phyloP scores from a whole-genome alignment of 2,113 vertebrate genomes.

The Synodontis membranacea region DNA sequence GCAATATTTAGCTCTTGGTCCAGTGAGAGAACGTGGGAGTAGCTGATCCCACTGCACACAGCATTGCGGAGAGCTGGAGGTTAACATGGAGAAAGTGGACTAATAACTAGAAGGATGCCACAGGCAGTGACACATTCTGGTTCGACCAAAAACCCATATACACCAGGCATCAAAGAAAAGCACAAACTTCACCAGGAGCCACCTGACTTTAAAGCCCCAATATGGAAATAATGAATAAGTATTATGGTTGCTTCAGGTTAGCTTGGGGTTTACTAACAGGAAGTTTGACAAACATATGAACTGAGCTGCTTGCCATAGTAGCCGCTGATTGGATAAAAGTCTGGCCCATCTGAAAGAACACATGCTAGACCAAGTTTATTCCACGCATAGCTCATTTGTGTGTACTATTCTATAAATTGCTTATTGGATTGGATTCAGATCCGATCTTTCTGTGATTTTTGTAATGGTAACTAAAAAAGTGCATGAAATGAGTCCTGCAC shows the following conservation, averaged over 20 bases:
- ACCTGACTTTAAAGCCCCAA: not conserved
- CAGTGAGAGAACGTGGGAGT: not conserved
- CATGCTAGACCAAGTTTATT: not conserved
- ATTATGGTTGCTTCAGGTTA: not conserved
- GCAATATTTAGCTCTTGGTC: not conserved
- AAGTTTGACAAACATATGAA: not conserved
- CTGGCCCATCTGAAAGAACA: not conserved
- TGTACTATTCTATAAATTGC: too few relatives aligned
- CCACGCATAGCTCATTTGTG: not conserved
- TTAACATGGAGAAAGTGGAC: slow-evolving; percentile 9
- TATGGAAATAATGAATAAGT: not conserved
- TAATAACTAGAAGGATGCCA: not conserved
- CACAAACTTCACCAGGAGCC: not conserved
- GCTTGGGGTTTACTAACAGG: not conserved
- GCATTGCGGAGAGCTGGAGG: not conserved
- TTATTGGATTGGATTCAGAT: not conserved
- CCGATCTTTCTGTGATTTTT: not conserved
- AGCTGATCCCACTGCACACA: not conserved
- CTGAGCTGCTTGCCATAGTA: not conserved
- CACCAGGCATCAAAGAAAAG: not conserved
- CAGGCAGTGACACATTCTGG: not conserved
- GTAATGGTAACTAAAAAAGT: not conserved
- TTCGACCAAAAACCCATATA: not conserved
- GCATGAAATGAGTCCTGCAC: slow-evolving; percentile 4
- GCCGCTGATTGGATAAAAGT: not conserved